These are phyloP conservation scores for Crotalus horridus DNA, from an alignment of 2,113 vertebrate species.

Conservation along the genomic window DNA sequence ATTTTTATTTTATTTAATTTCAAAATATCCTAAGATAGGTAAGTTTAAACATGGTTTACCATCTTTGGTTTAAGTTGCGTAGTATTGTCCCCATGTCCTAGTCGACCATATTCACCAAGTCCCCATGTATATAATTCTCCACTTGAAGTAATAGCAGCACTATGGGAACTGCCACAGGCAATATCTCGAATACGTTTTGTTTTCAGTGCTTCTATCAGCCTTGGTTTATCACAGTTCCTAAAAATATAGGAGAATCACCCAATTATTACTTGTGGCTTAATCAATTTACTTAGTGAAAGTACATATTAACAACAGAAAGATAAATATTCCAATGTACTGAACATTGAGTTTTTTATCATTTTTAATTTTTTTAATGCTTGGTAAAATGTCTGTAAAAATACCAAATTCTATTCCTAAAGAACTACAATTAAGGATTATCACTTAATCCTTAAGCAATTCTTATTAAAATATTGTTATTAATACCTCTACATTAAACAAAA, in stretches of 20 bases:
- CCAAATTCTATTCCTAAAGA: background rate
- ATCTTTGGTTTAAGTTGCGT: slow-evolving; percentile 97
- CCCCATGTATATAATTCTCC: slow-evolving; percentile 98
- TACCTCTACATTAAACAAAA: background rate
- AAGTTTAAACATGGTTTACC: slow-evolving; percentile 67
- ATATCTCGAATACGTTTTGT: slow-evolving; percentile 97
- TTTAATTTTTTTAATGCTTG: background rate
- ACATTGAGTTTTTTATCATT: background rate
- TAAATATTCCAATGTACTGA: background rate
- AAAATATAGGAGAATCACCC: background rate
- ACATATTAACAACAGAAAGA: background rate
- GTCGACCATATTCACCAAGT: slow-evolving; percentile 91
- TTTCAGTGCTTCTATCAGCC: slow-evolving; percentile 92
- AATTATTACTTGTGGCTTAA: background rate
- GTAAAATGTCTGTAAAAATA: background rate
- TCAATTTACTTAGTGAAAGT: background rate
- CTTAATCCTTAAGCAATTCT: background rate
- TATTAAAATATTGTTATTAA: background rate
- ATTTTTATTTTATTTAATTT: background rate
- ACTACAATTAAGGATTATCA: background rate
- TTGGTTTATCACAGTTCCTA: slow-evolving; percentile 98
- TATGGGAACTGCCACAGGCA: slow-evolving; percentile 96
- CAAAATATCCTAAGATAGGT: background rate
- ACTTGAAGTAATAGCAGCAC: slow-evolving; percentile 94
- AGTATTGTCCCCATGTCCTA: slow-evolving; percentile 96